Conservation (phyloP, 2,888 invertebrate species). For the Amphiduros pacificus region DNA sequence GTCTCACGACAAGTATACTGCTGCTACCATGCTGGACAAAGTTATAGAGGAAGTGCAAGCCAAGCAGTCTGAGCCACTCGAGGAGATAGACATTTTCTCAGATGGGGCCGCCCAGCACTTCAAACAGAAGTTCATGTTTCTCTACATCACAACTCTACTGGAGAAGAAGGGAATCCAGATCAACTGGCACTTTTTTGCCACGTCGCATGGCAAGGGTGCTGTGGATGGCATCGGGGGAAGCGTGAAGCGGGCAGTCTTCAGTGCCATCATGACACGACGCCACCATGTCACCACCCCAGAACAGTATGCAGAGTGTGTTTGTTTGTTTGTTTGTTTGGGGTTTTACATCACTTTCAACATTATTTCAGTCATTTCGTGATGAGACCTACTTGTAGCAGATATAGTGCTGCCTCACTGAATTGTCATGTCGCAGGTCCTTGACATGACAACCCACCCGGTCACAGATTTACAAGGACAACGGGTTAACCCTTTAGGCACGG, state of each 20-base stretch:
- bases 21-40: background rate
- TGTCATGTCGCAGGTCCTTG: too few relatives aligned
- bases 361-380: too few relatives aligned
- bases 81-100: background rate
- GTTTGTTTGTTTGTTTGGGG: too few relatives aligned
- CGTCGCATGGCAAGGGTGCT: background rate
- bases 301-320: too few relatives aligned
- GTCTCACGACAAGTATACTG: background rate
- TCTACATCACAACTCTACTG: background rate
- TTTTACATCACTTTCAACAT: too few relatives aligned
- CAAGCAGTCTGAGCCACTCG: background rate
- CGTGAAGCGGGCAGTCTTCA: background rate
- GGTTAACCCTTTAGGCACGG: too few relatives aligned
- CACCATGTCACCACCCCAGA: too few relatives aligned
- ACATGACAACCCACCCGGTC: too few relatives aligned
- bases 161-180: background rate
- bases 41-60: background rate
- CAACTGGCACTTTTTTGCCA: background rate
- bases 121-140: constrained; percentile 1
- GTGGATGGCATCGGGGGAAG: background rate
- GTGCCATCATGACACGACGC: too few relatives aligned
- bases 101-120: background rate
- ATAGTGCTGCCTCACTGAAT: too few relatives aligned
- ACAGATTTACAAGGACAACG: too few relatives aligned
- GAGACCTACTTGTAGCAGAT: too few relatives aligned